Percentiles rank a stretch among this genome's conserved stretches.
These are phyloP conservation scores for rat (Rattus norvegicus) DNA, from an alignment of 2,113 vertebrate species.

Conservation along the genomic window DNA sequence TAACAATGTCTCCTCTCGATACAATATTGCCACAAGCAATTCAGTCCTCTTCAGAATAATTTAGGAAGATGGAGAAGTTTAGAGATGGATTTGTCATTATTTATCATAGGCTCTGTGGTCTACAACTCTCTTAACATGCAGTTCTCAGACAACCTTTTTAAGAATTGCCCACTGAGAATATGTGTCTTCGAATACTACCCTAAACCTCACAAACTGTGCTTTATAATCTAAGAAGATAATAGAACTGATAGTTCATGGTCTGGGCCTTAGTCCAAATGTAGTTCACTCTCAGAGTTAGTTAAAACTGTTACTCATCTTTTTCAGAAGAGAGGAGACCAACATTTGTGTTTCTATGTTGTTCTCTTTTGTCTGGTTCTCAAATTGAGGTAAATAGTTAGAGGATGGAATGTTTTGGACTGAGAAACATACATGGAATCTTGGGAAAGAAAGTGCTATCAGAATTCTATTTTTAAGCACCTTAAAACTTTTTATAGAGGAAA, in stretches of 20 bases:
- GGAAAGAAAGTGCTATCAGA: not conserved
- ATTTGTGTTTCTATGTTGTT: not conserved
- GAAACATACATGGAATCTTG: not conserved
- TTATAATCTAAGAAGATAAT: not conserved
- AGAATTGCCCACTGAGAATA: not conserved
- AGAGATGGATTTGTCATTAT: not conserved
- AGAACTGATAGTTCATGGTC: slow-evolving; percentile 40
- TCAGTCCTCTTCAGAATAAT: slow-evolving; percentile 18
- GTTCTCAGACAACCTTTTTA: not conserved
- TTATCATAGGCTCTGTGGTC: not conserved
- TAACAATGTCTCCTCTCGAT: not conserved
- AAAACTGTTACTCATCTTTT: slow-evolving; percentile 13
- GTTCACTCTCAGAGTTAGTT: slow-evolving; percentile 53
- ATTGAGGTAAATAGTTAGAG: not conserved
- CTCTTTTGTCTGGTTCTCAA: not conserved
- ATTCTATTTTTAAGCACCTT: not conserved
- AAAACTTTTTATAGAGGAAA: not conserved
- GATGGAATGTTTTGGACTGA: not conserved
- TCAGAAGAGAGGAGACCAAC: not conserved
- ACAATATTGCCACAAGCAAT: not conserved
- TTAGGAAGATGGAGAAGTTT: not conserved
- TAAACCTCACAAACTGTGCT: not conserved
- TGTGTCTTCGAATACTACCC: not conserved
- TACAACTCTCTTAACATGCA: slow-evolving; percentile 1
- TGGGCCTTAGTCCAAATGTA: slow-evolving; percentile 44